These are phyloP conservation scores for Acanthurus leucopareius DNA, from an alignment of 2,797 vertebrate genomes.

Conservation along the genomic window DNA sequence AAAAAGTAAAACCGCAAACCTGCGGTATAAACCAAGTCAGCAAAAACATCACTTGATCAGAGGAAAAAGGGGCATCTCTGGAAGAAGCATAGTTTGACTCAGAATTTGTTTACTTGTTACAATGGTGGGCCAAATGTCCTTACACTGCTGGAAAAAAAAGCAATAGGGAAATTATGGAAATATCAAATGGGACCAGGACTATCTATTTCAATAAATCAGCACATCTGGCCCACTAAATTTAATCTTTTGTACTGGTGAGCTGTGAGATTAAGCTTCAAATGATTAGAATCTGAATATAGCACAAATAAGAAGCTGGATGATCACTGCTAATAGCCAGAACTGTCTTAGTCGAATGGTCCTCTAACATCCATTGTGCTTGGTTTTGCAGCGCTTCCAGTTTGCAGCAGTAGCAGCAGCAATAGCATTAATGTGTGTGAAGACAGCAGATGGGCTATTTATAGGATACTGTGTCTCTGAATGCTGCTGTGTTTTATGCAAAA, in stretches of 20 bases:
- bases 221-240: conserved; percentile 68
- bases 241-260: conserved; percentile 76
- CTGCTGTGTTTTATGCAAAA: conserved; percentile 1
- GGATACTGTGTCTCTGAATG: conserved; percentile 26
- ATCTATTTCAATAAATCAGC: conserved; percentile 67
- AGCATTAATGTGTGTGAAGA: conserved; percentile 32
- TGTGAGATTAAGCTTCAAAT: conserved; percentile 79
- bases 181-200: conserved; percentile 17
- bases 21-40: conserved; percentile 42
- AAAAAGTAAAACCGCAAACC: conserved; percentile 35
- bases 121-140: background rate
- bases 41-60: conserved; percentile 29
- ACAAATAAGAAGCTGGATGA: conserved; percentile 40
- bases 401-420: conserved; percentile 30
- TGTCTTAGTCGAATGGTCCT: background rate
- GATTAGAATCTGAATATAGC: conserved; percentile 62
- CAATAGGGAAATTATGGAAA: conserved; percentile 23
- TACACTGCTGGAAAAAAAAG: conserved; percentile 17
- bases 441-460: conserved; percentile 39
- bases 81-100: background rate
- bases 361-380: conserved; percentile 26
- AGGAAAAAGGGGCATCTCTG: conserved; percentile 6
- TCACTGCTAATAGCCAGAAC: conserved; percentile 8
- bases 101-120: conserved; percentile 1
- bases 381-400: conserved; percentile 18